Evolutionary conservation across 2,888 invertebrate genomes (phyloP), one percentile per base, ranked within the genome.

Genomic region (Lasioglossum morio): DNA sequence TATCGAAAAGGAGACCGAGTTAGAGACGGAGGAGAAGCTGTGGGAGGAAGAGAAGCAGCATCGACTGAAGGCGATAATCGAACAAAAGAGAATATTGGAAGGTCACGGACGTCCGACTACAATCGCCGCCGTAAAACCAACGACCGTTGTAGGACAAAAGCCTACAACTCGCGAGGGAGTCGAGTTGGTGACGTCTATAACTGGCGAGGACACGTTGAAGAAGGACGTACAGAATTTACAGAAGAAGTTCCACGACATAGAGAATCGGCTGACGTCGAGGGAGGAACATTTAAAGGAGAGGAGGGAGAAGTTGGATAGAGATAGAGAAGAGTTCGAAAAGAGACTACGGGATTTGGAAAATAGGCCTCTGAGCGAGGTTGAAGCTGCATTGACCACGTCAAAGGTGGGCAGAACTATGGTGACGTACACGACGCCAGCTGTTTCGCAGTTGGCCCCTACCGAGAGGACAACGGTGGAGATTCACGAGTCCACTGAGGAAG

Each of bases 191-290:
- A 14, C 16, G 1, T 1, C 40, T 0, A n/a, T 19, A 14, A 78
- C 75, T 0, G 72, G 82, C 7, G 69, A 87, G 0, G 72, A 89
- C 8, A 66, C 84, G 8, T 27, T 89, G 5, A 82, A 88, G 2
- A 34, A 86, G 16, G 88, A 92, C 60, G 37, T 92, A 19, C 77
- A 87, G 48, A 72, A 76, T 1, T n/a, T 91, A 23, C 82, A 90
- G 60, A 12, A 72, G 2, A 23, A 87, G 12, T 60, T 90, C 14
- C 27, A 14, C 81, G 0, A 82, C 0, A 75, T 79, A 0, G 84
- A 87, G 12, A 72, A 86, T 0, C 30, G 57, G 0, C 0, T 87
- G 34, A 23, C 34, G n/a, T 43, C 86, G 12, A 83, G 63, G 57
- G 89, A 92, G 40, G 57, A 77, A 0, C 5, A 5, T 0, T 30